phyloP scores from a whole-genome alignment of 2,888 invertebrate species.

The Lycia hirtaria region DNA sequence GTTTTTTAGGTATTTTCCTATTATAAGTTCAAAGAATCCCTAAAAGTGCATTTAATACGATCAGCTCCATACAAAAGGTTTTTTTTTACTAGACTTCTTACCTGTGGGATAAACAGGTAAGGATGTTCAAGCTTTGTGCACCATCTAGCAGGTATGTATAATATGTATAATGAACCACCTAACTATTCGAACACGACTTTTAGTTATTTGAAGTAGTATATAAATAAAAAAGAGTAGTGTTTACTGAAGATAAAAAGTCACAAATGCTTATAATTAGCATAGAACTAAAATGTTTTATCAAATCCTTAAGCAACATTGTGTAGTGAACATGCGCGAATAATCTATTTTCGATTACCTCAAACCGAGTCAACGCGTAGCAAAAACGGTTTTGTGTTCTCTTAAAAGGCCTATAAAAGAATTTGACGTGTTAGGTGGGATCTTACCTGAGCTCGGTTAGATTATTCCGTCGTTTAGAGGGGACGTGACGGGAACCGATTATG shows the following conservation, averaged over 20 bases:
- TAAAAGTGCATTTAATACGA: no score
- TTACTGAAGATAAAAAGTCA: neutral
- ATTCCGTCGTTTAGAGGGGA: slow-evolving; percentile 51
- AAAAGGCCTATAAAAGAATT: slow-evolving; percentile 42
- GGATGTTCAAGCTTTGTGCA: no score
- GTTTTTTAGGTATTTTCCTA: no score
- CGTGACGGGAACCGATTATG: slow-evolving; percentile 73
- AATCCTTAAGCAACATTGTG: slow-evolving; percentile 10
- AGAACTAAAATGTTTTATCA: neutral
- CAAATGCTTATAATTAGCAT: neutral
- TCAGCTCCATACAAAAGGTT: no score
- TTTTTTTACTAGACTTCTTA: no score
- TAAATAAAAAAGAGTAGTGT: no score
- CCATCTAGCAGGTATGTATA: no score
- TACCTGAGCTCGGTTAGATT: slow-evolving; percentile 53
- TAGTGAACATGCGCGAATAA: slow-evolving; percentile 23
- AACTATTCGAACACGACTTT: no score
- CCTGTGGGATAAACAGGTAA: no score
- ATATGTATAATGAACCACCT: no score
- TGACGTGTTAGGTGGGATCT: slow-evolving; percentile 39
- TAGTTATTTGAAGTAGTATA: no score
- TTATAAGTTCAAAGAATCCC: no score
- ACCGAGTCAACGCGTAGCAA: slow-evolving; percentile 17
- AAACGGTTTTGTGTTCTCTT: slow-evolving; percentile 35
- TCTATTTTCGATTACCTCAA: slow-evolving; percentile 37